phyloP scores from a whole-genome alignment of 1,140 invertebrate species.

The Periplaneta americana region DNA sequence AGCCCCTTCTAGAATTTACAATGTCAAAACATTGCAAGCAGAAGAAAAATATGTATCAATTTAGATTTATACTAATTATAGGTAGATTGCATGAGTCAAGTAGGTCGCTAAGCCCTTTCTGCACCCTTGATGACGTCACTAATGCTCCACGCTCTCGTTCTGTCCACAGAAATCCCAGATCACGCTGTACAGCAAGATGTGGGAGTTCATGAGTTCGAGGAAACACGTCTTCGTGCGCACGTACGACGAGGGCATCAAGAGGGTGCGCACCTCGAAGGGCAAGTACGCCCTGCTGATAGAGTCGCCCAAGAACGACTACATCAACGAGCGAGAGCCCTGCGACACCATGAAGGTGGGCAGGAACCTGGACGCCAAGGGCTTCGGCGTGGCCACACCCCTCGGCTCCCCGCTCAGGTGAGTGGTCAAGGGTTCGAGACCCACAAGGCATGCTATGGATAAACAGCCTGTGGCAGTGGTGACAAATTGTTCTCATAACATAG shows the following conservation, averaged over 20 bases:
- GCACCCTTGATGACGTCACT: too few species aligned
- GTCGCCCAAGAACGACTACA: conserved; percentile 92
- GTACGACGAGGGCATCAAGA: conserved; percentile 79
- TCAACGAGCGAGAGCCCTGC: conserved; percentile 87
- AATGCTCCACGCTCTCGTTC: too few species aligned
- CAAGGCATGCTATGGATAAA: too few species aligned
- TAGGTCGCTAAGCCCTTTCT: too few species aligned
- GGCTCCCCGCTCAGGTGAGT: conserved; percentile 82
- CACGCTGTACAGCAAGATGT: conserved; percentile 88
- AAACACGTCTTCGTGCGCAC: conserved; percentile 76
- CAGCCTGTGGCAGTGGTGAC: too few species aligned
- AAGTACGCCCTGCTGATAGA: conserved; percentile 95
- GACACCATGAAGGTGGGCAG: conserved; percentile 93
- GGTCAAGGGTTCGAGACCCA: too few species aligned
- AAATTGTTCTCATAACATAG: too few species aligned
- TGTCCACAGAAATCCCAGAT: conserved; percentile 87
- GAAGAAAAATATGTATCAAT: too few species aligned
- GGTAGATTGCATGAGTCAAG: too few species aligned
- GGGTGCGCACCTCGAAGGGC: conserved; percentile 76
- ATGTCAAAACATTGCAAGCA: too few species aligned
- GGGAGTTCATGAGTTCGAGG: conserved; percentile 87
- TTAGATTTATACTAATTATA: too few species aligned
- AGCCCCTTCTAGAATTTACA: too few species aligned
- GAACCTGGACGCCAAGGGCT: conserved; percentile 90
- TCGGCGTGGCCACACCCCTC: conserved; percentile 87